Conservation (phyloP, 2,888 invertebrate species). For the Tiliacea aurago region DNA sequence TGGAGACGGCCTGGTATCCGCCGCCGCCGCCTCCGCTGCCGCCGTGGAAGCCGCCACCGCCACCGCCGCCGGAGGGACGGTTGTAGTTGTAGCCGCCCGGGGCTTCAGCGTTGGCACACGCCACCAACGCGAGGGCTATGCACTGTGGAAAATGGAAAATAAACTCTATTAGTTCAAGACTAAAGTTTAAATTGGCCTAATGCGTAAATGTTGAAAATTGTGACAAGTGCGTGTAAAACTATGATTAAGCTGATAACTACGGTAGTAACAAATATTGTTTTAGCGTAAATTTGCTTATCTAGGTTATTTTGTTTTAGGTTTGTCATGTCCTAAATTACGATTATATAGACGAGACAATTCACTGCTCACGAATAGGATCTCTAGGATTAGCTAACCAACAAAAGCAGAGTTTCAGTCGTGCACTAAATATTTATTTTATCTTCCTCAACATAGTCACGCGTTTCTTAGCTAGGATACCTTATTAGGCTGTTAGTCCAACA, state of each 20-base stretch:
- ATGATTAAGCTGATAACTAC: background rate
- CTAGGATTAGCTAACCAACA: background rate
- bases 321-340: background rate
- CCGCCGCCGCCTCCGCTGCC: constrained; percentile 91
- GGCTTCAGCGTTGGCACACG: constrained; percentile 93
- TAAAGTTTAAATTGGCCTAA: background rate
- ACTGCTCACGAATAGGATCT: background rate
- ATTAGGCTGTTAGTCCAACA: background rate
- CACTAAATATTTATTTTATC: background rate
- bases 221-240: constrained; percentile 49
- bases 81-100: constrained; percentile 94
- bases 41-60: constrained; percentile 83
- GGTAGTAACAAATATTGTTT: background rate
- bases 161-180: constrained; percentile 49
- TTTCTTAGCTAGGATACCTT: background rate
- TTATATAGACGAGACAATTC: background rate
- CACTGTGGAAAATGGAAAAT: constrained; percentile 91
- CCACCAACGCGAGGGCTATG: constrained; percentile 95
- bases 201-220: background rate
- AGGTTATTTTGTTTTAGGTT: constrained; percentile 10
- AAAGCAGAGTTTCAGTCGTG: background rate
- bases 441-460: background rate
- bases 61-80: constrained; percentile 91
- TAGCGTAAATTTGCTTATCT: background rate
- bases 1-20: constrained; percentile 94